phyloP scores from a whole-genome alignment of 30 jellyfish, hydroid and myxozoan genomes.

The Hydra vulgaris region DNA sequence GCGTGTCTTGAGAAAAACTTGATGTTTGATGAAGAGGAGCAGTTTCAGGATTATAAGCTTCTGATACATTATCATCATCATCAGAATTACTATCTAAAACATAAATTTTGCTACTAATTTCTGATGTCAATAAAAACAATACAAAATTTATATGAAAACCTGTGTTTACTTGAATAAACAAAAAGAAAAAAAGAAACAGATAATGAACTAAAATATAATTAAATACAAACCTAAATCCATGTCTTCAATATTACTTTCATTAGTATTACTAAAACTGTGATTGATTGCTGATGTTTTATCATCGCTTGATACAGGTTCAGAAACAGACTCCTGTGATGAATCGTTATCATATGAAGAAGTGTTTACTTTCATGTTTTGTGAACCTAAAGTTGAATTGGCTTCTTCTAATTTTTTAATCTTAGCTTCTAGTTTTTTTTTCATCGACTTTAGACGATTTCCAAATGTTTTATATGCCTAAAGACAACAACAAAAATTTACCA shows the following conservation, averaged over 20 bases:
- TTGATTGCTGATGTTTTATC: neutral
- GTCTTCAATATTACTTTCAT: slow-evolving; percentile 16
- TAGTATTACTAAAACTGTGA: neutral
- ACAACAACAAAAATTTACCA: neutral
- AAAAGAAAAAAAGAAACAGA: neutral
- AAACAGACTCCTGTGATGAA: neutral
- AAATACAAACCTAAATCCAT: slow-evolving; percentile 26
- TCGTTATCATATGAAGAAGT: neutral
- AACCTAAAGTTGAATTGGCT: neutral
- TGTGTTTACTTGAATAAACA: no score
- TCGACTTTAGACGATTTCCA: slow-evolving; percentile 70
- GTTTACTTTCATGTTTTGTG: neutral
- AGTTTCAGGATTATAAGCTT: slow-evolving; percentile 26
- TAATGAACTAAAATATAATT: no score
- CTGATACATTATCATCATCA: slow-evolving; percentile 17
- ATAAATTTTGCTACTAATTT: no score
- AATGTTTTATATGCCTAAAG: slow-evolving; percentile 81
- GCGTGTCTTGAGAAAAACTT: neutral
- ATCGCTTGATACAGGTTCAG: neutral
- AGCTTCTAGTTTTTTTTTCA: slow-evolving; percentile 71
- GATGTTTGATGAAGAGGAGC: slow-evolving; percentile 23
- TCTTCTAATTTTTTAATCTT: slow-evolving; percentile 39
- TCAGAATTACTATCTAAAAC: slow-evolving; percentile 33
- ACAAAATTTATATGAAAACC: no score
- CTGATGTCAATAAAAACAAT: no score